These are phyloP conservation scores for Corvus hawaiiensis DNA, from an alignment of 2,113 vertebrate species.

Conservation along the genomic window DNA sequence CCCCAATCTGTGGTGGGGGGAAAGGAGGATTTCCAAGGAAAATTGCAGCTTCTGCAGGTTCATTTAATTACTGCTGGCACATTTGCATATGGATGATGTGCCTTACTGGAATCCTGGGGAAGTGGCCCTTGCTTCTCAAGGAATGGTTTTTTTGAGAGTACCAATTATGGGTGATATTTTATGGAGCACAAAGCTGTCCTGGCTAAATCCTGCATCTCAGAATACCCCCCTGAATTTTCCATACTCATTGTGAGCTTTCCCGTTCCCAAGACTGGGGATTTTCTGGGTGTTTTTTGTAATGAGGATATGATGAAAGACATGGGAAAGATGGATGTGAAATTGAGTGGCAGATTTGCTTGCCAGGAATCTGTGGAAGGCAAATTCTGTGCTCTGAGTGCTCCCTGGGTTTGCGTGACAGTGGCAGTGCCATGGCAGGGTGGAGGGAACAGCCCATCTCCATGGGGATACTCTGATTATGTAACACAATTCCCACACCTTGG, in stretches of 20 bases:
- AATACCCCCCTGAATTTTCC: neutral
- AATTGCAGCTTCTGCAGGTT: neutral
- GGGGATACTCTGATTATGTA: accelerated
- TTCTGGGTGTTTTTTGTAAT: neutral
- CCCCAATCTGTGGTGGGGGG: neutral
- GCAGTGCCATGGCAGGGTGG: neutral
- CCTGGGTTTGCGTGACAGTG: neutral
- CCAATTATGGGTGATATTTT: neutral
- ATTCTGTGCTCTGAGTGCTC: neutral
- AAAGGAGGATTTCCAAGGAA: neutral
- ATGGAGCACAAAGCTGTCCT: neutral
- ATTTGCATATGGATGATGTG: neutral
- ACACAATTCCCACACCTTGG: neutral
- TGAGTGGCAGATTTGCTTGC: neutral
- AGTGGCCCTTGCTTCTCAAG: neutral
- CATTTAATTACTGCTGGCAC: neutral
- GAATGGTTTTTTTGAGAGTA: neutral
- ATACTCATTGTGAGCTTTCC: neutral
- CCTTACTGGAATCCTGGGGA: neutral
- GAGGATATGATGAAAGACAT: neutral
- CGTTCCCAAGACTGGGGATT: neutral
- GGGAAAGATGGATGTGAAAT: neutral
- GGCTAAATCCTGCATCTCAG: constrained; percentile 15
- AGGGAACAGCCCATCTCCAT: neutral
- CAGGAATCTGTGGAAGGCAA: neutral